Evolutionary conservation across 2,113 vertebrate species (phyloP).

Genomic region (Scomber scombrus): DNA sequence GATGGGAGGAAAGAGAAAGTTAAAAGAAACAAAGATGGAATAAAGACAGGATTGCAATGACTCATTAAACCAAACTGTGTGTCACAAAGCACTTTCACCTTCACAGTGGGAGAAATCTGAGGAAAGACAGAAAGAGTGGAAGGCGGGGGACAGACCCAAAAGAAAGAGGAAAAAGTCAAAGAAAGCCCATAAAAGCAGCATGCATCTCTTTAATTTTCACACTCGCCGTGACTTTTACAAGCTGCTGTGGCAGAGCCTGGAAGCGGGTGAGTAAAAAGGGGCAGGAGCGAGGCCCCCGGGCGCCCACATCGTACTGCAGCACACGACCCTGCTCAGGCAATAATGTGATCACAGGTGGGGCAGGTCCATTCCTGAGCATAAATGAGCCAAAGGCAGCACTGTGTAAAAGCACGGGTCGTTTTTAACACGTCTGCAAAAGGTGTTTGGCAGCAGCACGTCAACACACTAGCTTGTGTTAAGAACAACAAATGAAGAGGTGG

Average conservation of each 20-base stretch:
- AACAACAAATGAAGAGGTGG: slow-evolving; percentile 21
- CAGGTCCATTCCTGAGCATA: slow-evolving; percentile 24
- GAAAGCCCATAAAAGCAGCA: slow-evolving; percentile 74
- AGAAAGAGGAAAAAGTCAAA: slow-evolving; percentile 36
- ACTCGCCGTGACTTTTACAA: slow-evolving; percentile 71
- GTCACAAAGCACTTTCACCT: slow-evolving; percentile 54
- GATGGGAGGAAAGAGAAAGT: not conserved
- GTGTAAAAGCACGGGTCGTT: not conserved
- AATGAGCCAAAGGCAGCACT: not conserved
- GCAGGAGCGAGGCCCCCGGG: slow-evolving; percentile 45
- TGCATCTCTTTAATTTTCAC: slow-evolving; percentile 74
- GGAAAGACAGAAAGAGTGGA: not conserved
- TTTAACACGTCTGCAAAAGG: slow-evolving; percentile 14
- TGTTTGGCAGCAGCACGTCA: not conserved
- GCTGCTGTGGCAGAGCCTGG: slow-evolving; percentile 57
- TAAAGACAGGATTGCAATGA: slow-evolving; percentile 25
- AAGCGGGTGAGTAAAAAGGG: slow-evolving; percentile 46
- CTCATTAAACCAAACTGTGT: slow-evolving; percentile 37
- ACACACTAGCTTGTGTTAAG: slow-evolving; percentile 1
- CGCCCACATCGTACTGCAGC: slow-evolving; percentile 19
- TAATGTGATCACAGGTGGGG: slow-evolving; percentile 37
- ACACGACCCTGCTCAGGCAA: slow-evolving; percentile 7
- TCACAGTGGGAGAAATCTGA: slow-evolving; percentile 26
- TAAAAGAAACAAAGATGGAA: not conserved
- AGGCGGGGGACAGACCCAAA: not conserved